Percentiles rank a stretch among this genome's conserved stretches.
Conservation (phyloP, 2,797 vertebrate genomes). For the Platyrinchus mystaceus region DNA sequence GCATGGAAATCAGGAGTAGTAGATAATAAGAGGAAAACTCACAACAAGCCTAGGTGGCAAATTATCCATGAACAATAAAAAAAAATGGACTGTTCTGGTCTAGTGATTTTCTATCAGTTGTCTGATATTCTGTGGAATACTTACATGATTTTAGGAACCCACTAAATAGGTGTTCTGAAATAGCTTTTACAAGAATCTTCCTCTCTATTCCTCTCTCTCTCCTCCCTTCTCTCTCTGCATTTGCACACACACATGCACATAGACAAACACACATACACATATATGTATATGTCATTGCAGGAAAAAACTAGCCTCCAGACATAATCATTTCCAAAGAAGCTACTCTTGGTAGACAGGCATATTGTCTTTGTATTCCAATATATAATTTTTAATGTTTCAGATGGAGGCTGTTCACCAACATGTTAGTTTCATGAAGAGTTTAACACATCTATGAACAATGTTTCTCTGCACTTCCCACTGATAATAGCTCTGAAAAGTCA, state of each 20-base stretch:
- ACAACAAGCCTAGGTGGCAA: conserved; percentile 11
- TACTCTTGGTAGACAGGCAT: not conserved
- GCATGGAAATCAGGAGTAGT: conserved; percentile 28
- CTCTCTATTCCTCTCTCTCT: not conserved
- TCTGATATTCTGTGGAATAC: not conserved
- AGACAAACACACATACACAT: not conserved
- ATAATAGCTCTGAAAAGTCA: not conserved
- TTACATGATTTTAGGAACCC: not conserved
- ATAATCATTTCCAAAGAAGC: not conserved
- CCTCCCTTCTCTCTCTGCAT: not conserved
- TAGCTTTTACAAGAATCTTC: not conserved
- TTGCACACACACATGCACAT: rapidly evolving
- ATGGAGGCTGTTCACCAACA: not conserved
- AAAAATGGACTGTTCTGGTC: not conserved
- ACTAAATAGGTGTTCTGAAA: not conserved
- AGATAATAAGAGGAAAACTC: conserved; percentile 26
- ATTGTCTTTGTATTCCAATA: not conserved
- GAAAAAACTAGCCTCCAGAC: not conserved
- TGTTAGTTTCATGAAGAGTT: not conserved
- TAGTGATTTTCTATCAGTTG: conserved; percentile 16
- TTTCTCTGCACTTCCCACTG: rapidly evolving
- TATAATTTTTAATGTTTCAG: not conserved
- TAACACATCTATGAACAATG: not conserved
- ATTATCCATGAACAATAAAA: conserved; percentile 57
- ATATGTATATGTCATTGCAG: not conserved